Evolutionary conservation across 2,113 vertebrate species (phyloP), one percentile per base, ranked within the genome.

Genomic region (Proterorhinus semilunaris): DNA sequence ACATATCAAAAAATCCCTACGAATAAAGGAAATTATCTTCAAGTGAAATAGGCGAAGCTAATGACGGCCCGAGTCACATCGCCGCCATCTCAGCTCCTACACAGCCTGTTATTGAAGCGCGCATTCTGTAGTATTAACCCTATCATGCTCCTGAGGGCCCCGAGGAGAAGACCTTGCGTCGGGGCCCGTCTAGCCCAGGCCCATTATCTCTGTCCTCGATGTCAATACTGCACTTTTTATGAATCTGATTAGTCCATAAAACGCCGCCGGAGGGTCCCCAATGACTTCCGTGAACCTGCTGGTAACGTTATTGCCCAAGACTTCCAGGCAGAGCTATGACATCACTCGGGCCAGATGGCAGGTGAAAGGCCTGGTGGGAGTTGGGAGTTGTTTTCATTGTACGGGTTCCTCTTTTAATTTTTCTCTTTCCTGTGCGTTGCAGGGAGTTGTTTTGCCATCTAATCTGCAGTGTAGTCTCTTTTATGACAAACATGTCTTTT

Each of bases 161-260:
- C 63, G 12, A 55, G 65, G 61, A 71, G 44, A 77, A 68, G 68
- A 59, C 16, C 62, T 81, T 83, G 21, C 16, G 10, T 21, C 10
- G 54, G 86, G 74, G 74, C 74, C 80, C 71, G 79, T 88, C 81
- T 83, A 86, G 88, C 76, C 75, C 8, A 50, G 71, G 84, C 27
- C 86, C 88, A 88, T 92, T 91, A 92, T 86, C 85, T 86, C 76
- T 42, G 73, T 87, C 83, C 68, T 72, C 79, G 86, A 89, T 88
- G 84, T 87, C 86, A 87, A 87, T 86, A 89, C 85, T 80, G 51
- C 72, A 6, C 27, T 83, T 89, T 81, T 88, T 82, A 86, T 89
- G 78, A 90, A 93, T 93, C 81, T 79, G 87, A 92, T 93, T 93
- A 92, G 87, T 78, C 71, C 72, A 81, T 89, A 87, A 91, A 85